Evolutionary conservation across 2,797 vertebrate genomes (phyloP).

Genomic region (Todus mexicanus): DNA sequence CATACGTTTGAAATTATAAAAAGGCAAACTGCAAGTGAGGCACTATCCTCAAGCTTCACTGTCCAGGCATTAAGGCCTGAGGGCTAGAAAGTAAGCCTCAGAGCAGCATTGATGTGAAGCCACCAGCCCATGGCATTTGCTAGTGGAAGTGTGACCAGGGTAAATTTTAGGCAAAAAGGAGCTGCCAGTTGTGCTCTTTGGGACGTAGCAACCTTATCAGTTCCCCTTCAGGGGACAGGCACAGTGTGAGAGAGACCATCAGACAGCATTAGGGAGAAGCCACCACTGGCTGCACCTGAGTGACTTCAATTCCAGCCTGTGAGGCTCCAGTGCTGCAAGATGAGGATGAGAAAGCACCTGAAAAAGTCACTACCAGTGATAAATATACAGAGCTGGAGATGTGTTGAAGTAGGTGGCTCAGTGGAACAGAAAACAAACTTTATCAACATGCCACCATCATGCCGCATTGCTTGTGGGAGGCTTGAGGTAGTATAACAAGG

Average conservation of each 20-base stretch:
- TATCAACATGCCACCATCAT: rapidly evolving
- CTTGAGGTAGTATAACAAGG: not conserved
- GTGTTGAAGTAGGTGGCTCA: not conserved
- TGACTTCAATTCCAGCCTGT: not conserved
- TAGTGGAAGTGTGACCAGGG: not conserved
- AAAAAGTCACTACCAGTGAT: not conserved
- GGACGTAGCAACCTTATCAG: not conserved
- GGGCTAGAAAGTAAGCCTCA: not conserved
- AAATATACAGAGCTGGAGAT: not conserved
- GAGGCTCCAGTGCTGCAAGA: not conserved
- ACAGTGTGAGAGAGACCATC: not conserved
- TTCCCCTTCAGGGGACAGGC: not conserved
- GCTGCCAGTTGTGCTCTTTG: not conserved
- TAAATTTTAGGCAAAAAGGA: not conserved
- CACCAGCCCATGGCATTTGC: not conserved
- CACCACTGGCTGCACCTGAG: not conserved
- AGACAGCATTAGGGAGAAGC: not conserved
- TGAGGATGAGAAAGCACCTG: not conserved
- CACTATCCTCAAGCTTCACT: not conserved
- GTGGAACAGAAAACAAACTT: not conserved
- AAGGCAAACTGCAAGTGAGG: not conserved
- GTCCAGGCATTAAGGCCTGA: not conserved
- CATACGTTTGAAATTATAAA: not conserved
- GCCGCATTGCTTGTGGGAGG: not conserved
- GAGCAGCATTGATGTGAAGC: not conserved